These are phyloP conservation scores for Cactoblastis cactorum DNA, from an alignment of 2,888 invertebrate genomes.

Conservation along the genomic window DNA sequence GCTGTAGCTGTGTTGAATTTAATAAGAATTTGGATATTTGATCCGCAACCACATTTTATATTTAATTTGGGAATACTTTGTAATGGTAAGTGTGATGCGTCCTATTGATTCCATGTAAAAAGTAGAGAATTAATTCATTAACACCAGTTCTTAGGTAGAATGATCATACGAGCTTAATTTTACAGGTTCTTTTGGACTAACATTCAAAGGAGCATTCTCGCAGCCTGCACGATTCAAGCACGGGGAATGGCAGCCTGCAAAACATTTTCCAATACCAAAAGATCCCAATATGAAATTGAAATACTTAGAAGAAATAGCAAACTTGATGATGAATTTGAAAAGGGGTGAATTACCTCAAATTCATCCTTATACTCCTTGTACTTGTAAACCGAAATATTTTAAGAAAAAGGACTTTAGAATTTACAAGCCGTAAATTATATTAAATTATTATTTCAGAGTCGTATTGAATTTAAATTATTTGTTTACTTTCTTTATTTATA, in stretches of 20 bases:
- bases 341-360: constrained; percentile 45
- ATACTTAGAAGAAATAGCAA: constrained; percentile 56
- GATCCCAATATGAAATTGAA: constrained; percentile 53
- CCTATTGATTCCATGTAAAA: too few species aligned
- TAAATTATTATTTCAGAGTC: too few species aligned
- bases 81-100: constrained; percentile 75
- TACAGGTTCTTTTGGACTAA: constrained; percentile 76
- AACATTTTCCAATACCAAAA: constrained; percentile 48
- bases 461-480: too few species aligned
- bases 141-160: too few species aligned
- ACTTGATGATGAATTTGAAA: constrained; percentile 38
- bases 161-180: too few species aligned
- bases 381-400: constrained; percentile 36
- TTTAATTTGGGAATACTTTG: constrained; percentile 76
- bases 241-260: constrained; percentile 67
- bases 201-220: constrained; percentile 75
- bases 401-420: constrained; percentile 26
- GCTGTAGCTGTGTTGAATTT: constrained; percentile 62
- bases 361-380: constrained; percentile 38
- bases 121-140: too few species aligned
- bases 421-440: too few species aligned
- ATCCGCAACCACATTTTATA: constrained; percentile 53
- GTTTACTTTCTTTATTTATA: too few species aligned
- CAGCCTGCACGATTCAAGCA: constrained; percentile 72
- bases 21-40: constrained; percentile 72